Evolutionary conservation across 1,140 invertebrate species (phyloP).

Genomic region (Aphis gossypii): DNA sequence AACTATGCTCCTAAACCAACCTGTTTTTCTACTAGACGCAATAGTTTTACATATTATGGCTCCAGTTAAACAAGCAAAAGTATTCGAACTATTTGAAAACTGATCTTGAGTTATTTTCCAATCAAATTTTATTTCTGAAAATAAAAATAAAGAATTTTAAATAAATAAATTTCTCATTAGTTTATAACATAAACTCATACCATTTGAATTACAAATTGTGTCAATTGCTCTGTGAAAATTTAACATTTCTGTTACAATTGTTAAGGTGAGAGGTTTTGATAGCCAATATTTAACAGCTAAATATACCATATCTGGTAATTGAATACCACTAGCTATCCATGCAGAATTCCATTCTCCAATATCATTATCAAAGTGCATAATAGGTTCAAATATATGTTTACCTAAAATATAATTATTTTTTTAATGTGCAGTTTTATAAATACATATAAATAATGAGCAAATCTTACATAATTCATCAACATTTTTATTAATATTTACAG

Average conservation of each 20-base stretch:
- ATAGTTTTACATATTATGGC: slow-evolving; percentile 80
- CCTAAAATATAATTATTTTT: slow-evolving; percentile 64
- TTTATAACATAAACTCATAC: slow-evolving; percentile 52
- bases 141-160: not conserved
- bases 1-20: not conserved
- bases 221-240: slow-evolving; percentile 63
- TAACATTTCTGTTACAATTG: slow-evolving; percentile 65
- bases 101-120: slow-evolving; percentile 77
- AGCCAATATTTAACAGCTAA: slow-evolving; percentile 75
- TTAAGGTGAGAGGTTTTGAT: slow-evolving; percentile 65
- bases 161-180: not conserved
- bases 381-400: slow-evolving; percentile 70
- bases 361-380: slow-evolving; percentile 67
- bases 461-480: slow-evolving; percentile 64
- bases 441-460: slow-evolving; percentile 61
- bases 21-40: slow-evolving; percentile 64
- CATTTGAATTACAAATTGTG: slow-evolving; percentile 59
- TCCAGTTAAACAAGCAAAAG: slow-evolving; percentile 76
- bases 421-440: not conserved
- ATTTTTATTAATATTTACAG: slow-evolving; percentile 62
- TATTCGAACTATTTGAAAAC: slow-evolving; percentile 74
- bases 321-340: slow-evolving; percentile 68
- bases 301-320: slow-evolving; percentile 70
- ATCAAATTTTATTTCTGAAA: slow-evolving; percentile 63
- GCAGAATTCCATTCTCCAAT: slow-evolving; percentile 66